These are phyloP conservation scores for Miltochrista miniata DNA, from an alignment of 2,888 invertebrate species.

Conservation along the genomic window DNA sequence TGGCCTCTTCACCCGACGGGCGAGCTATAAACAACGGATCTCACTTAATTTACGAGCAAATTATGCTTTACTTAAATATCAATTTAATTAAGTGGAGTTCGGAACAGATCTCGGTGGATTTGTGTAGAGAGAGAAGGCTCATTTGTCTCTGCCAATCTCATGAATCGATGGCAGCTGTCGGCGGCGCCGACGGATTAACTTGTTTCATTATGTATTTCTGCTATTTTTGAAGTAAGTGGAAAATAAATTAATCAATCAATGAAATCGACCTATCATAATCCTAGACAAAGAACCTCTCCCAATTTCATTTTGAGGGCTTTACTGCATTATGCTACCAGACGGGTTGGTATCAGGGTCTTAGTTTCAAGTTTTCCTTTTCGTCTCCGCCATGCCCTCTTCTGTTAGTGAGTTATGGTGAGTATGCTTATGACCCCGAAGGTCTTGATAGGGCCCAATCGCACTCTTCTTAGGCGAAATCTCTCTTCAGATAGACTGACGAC, in stretches of 20 bases:
- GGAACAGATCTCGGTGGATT: slow-evolving; percentile 68
- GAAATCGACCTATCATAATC: no score
- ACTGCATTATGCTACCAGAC: no score
- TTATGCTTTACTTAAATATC: slow-evolving; percentile 84
- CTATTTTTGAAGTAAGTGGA: slow-evolving; percentile 10
- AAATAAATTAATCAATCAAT: background rate
- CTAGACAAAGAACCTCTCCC: no score
- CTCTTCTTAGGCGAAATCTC: no score
- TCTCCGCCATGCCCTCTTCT: no score
- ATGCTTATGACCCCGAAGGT: no score
- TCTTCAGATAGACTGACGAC: no score
- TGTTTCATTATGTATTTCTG: slow-evolving; percentile 28
- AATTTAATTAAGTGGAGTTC: slow-evolving; percentile 82
- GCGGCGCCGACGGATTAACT: slow-evolving; percentile 36
- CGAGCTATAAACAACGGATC: slow-evolving; percentile 80
- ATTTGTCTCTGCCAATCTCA: slow-evolving; percentile 71
- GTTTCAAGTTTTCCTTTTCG: no score
- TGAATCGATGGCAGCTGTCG: slow-evolving; percentile 43
- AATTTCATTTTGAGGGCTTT: no score
- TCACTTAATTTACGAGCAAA: slow-evolving; percentile 82
- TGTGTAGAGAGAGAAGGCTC: slow-evolving; percentile 49
- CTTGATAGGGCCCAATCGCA: no score
- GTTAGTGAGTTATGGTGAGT: no score
- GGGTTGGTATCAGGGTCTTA: no score
- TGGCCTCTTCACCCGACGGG: slow-evolving; percentile 71